These are phyloP conservation scores for Axinella damicornis DNA, from an alignment of 37 sponge, comb jelly and placozoan genomes.

Conservation along the genomic window DNA sequence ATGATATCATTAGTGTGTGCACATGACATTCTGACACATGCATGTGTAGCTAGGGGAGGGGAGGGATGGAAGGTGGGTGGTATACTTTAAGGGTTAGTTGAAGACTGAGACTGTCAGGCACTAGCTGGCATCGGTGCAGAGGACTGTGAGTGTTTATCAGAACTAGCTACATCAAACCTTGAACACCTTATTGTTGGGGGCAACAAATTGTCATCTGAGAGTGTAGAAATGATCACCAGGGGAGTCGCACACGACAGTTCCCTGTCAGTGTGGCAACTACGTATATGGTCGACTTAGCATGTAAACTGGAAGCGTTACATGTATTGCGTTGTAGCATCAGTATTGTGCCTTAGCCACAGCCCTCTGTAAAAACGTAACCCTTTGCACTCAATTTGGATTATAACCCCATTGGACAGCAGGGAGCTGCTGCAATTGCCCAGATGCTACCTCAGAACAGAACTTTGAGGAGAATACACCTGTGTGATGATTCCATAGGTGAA, in stretches of 20 bases:
- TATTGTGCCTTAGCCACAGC: background rate
- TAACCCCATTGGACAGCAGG: background rate
- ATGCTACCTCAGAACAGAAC: background rate
- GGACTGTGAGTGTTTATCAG: background rate
- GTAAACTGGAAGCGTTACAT: background rate
- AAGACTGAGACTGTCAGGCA: background rate
- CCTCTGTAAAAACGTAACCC: background rate
- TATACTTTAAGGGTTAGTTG: too few relatives aligned
- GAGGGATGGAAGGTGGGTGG: too few relatives aligned
- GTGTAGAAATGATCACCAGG: background rate
- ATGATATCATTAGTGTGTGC: too few relatives aligned
- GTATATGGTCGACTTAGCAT: too few relatives aligned
- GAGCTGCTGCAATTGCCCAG: background rate
- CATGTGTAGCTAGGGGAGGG: too few relatives aligned
- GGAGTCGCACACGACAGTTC: conserved; percentile 4
- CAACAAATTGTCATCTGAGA: background rate
- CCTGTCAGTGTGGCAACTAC: background rate
- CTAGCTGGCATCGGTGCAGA: background rate
- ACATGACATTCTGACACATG: too few relatives aligned
- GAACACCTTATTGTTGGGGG: background rate
- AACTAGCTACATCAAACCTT: background rate
- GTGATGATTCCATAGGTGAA: background rate
- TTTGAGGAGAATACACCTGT: background rate
- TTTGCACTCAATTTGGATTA: background rate
- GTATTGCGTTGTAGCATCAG: background rate